Evolutionary conservation across 2,797 vertebrate species (phyloP), one percentile per base, ranked within the genome.

Genomic region (Oryzias sinensis): DNA sequence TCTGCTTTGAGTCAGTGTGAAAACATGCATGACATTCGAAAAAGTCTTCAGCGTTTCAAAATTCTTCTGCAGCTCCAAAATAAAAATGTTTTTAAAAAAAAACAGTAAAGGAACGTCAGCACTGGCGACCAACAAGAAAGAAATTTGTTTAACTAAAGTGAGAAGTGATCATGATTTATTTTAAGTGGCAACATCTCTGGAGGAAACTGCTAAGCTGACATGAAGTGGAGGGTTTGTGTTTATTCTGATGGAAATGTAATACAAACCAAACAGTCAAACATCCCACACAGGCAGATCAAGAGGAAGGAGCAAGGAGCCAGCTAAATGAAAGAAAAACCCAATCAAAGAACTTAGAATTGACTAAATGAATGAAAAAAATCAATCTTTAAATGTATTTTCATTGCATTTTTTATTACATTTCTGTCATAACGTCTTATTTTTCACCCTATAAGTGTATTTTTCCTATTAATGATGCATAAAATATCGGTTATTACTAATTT

Each of bases 201-300:
- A 52, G 8, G 22, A 17, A 53, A 44, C 47, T 27, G 16, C 4
- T 40, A 53, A 54, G 29, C 55, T 46, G 11, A 24, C 25, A 25
- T 11, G 16, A 43, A 25, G 29, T 9, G 15, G 56, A 33, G 47
- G 13, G 49, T 6, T 20, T 43, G 22, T 41, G 49, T 18, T 55
- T 16, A 13, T 13, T 46, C 43, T 46, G 25, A 29, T 37, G n/a
- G 5, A 37, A 44, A 52, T 11, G 1, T 52, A 17, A 20, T 1
- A 33, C 40, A 45, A 27, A n/a, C 7, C 13, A 45, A 51, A 15
- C 5, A 59, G 55, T 77, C 43, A 50, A 56, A 40, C 54, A n/a
- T 51, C 67, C 55, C 59, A 65, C 75, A 64, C 60, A 59, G 17
- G 44, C 27, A 49, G 14, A 37, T 48, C 43, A 29, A 22, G 43